Percentiles rank a stretch among this genome's conserved stretches.
These are phyloP conservation scores for Carcharodon carcharias DNA, from an alignment of 2,797 vertebrate species.

Conservation along the genomic window DNA sequence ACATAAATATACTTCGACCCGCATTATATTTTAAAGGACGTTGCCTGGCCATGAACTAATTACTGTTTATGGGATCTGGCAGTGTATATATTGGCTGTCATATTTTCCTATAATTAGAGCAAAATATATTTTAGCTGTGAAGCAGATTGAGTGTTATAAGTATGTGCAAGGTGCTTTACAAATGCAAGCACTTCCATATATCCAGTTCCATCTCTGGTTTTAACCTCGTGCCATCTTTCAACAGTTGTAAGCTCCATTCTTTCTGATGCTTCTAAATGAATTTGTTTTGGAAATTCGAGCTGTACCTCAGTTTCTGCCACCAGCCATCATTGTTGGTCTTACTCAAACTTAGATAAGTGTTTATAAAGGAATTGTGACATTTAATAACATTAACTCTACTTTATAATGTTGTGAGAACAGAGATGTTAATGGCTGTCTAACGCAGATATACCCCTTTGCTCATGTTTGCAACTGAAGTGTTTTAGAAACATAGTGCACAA, in stretches of 20 bases:
- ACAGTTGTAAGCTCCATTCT: neutral
- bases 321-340: neutral
- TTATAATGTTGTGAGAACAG: neutral
- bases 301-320: neutral
- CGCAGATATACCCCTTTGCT: neutral
- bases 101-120: neutral
- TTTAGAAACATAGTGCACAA: neutral
- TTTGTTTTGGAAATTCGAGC: neutral
- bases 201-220: neutral
- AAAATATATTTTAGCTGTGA: neutral
- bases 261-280: neutral
- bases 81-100: neutral
- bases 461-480: neutral
- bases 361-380: neutral
- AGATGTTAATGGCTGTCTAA: neutral
- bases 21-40: neutral
- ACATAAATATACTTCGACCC: neutral
- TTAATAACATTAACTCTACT: neutral
- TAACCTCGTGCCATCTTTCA: neutral
- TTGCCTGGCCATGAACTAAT: neutral
- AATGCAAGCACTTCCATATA: neutral
- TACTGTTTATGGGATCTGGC: neutral
- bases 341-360: neutral
- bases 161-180: neutral
- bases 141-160: neutral